Base-by-base conservation (phyloP, 2,113 vertebrate species). In the Poecilia latipinna region DNA sequence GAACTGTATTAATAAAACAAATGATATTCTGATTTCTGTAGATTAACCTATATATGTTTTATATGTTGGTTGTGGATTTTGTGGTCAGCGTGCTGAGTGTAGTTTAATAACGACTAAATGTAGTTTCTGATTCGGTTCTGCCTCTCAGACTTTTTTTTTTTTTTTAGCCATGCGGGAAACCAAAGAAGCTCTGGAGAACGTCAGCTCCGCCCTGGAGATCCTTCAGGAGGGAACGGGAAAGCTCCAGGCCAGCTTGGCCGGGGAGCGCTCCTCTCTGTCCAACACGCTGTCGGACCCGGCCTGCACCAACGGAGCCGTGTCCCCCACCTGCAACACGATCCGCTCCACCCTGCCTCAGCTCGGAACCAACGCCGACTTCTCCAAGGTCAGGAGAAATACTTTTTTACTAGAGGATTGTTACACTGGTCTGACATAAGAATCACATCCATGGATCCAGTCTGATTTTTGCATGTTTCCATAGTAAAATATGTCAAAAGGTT, bases 101-200 rank as follows among this genome's bases (percentile, higher is more conserved):
- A 31, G 7, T 24, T 24, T 35, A 5, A 65, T 22, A 4, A 4
- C 48, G 4, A 65, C 5, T 2, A 33, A 70, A 67, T 2, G 0
- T 3, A 29, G 12, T 8, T 29, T 77, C 26, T 35, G 2, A 26
- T 48, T 51, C 0, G n/a, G 1, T 64, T 44, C 26, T 10, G 33
- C 61, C 2, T 31, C 15, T 15, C 22, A 12, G 72, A n/a, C 66
- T 19, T 44, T 35, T 11, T 33, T 68, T 3, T 29, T 4, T 77
- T 12, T 33, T 69, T 3, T 77, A 99, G 98, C 94, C 19, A 97
- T 99, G 93, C 93, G 90, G 80, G 95, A 96, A 84, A 96, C 96
- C 0, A 96, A 95, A 80, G 95, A 96, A 84, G 93, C 96, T 0
- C 86, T 99, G 64, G 94, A 96, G 91, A 95, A 89, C 0, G 84